Percentiles rank a stretch among this genome's conserved stretches.
phyloP scores from a whole-genome alignment of 2,797 vertebrate species.

The Odontamblyopus rebecca region DNA sequence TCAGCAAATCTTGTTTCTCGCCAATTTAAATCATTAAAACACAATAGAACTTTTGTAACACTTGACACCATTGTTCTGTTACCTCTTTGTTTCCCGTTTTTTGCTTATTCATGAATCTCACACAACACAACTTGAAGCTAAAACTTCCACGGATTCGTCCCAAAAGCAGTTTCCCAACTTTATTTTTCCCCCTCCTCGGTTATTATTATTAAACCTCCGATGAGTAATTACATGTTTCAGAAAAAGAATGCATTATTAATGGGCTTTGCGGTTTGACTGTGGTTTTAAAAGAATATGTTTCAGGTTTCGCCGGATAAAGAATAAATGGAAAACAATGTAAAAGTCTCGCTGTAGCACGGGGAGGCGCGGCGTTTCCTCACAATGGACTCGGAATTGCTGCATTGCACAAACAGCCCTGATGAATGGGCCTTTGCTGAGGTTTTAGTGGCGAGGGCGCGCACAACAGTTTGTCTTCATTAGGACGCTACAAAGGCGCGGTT shows the following conservation, averaged over 20 bases:
- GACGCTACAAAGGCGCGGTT: slow-evolving; percentile 4
- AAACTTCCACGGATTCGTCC: not conserved
- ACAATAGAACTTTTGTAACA: not conserved
- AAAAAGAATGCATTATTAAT: slow-evolving; percentile 1
- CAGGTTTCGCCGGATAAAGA: slow-evolving; percentile 10
- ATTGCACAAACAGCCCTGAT: slow-evolving; percentile 17
- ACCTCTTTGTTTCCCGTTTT: slow-evolving; percentile 1
- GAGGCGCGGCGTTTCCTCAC: not conserved
- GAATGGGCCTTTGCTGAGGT: slow-evolving; percentile 6
- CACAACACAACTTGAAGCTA: not conserved
- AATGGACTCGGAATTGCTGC: slow-evolving; percentile 10
- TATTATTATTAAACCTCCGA: slow-evolving; percentile 1
- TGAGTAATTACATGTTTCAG: not conserved
- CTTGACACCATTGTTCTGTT: not conserved
- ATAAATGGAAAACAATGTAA: slow-evolving; percentile 15
- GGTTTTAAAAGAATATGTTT: not conserved
- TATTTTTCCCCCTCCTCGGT: not conserved
- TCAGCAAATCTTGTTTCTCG: not conserved
- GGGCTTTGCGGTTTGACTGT: not conserved
- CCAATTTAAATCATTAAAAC: not conserved
- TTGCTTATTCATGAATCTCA: slow-evolving; percentile 6
- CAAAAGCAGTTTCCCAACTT: slow-evolving; percentile 14
- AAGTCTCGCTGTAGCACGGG: not conserved
- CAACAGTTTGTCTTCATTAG: slow-evolving; percentile 21
- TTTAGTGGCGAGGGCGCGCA: slow-evolving; percentile 5